phyloP scores from a whole-genome alignment of 2,797 vertebrate genomes.

The Rachycentron canadum region DNA sequence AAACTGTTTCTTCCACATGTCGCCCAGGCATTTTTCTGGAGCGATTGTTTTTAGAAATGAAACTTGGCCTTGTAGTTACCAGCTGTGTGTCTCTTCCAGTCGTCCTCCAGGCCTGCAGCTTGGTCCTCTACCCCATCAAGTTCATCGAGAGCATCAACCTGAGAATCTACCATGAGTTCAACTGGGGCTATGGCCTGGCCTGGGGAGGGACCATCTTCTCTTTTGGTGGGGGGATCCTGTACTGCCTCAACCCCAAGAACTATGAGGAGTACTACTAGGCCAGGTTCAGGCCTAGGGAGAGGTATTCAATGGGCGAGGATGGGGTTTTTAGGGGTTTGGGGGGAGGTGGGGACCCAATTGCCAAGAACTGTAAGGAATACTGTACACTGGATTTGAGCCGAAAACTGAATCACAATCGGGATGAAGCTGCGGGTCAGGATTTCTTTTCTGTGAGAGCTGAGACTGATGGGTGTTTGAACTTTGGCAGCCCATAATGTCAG shows the following conservation, averaged over 20 bases:
- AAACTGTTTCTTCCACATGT: conserved; percentile 18
- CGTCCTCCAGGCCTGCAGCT: conserved; percentile 96
- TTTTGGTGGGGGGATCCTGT: conserved; percentile 96
- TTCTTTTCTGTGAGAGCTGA: conserved; percentile 32
- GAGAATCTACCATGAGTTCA: conserved; percentile 99
- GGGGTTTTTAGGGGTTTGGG: not conserved
- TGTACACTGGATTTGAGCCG: conserved; percentile 22
- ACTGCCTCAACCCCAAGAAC: conserved; percentile 99
- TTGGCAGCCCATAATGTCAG: not conserved
- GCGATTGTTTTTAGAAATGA: too few relatives aligned
- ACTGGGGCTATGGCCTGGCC: conserved; percentile 98
- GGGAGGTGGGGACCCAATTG: conserved; percentile 17
- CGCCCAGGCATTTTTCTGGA: not conserved
- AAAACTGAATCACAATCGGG: conserved; percentile 10
- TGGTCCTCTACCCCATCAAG: conserved; percentile 98
- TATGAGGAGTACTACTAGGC: conserved; percentile 96
- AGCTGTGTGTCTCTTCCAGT: conserved; percentile 82
- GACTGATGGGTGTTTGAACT: conserved; percentile 17
- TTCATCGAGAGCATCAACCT: conserved; percentile 98
- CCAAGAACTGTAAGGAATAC: conserved; percentile 45
- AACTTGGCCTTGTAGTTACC: not conserved
- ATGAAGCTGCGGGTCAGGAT: not conserved
- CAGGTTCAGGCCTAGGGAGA: conserved; percentile 4
- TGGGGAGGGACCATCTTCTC: conserved; percentile 99
- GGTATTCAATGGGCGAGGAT: conserved; percentile 12